Base-by-base conservation (phyloP, 53 echinoderm and acorn worm genomes). In the Henricia sp. region DNA sequence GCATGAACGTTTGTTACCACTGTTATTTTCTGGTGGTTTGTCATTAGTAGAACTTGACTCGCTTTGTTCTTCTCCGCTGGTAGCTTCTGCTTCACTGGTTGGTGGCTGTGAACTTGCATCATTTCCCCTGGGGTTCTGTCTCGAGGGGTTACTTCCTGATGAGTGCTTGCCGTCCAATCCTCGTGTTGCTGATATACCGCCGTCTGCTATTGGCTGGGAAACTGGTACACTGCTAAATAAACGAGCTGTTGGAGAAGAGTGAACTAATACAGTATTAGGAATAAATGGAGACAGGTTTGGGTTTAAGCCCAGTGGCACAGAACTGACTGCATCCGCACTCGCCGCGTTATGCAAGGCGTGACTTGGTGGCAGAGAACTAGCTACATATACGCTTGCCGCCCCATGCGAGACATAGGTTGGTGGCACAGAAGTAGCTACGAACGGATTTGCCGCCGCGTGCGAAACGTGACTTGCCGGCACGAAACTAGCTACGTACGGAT, bases 1-100 rank as follows among this genome's bases (percentile, higher is more conserved):
- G 56, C 24, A 23, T 56, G 56, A 56, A 56, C 10, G 25, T 0
- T 24, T 56, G 56, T 23, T 56, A 56, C 56, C 56, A 25, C 9
- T 56, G 10, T 56, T 27, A 56, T 11, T 19, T 8, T 56, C 24
- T 56, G 56, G 27, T 56, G 56, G 56, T 24, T 56, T 27, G n/a
- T 56, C 56, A 56, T 56, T 27, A 56, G 56, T 25, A 28, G 56
- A 56, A 56, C 56, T 56, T 24, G 56, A 19, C 10, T 56, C 56
- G 3, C n/a, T n/a, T n/a, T n/a, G n/a, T n/a, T n/a, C n/a, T n/a
- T n/a, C n/a, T n/a, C n/a, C n/a, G n/a, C 56, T 19, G 56, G 4
- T 27, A 25, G 25, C n/a, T n/a, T n/a, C n/a, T n/a, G n/a, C 56
- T 56, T 11, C 10, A 20, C 21, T 20, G 56, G 56, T 56, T 9